Evolutionary conservation across 2,113 vertebrate species (phyloP), one percentile per base, ranked within the genome.

Genomic region (Glaucomys volans): DNA sequence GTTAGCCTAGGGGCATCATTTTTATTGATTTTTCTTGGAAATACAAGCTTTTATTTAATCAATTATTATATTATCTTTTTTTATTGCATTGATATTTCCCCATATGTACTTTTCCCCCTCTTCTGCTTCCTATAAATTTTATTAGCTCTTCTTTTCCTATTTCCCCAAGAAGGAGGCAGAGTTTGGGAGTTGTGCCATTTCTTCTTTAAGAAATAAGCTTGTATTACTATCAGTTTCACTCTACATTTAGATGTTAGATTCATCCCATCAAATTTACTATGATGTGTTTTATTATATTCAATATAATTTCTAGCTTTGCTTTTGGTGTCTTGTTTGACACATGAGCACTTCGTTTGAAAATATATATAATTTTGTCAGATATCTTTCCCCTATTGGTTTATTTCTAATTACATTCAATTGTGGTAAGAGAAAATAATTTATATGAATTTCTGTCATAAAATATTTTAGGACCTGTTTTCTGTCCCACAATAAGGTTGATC

Each of bases 11-110:
- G 20, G 28, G 28, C 9, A 54, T 69, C 2, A 62, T 72, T 88
- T 94, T 50, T 50, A 62, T 59, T 52, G 24, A 22, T 88, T 88
- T 88, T 88, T 86, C 72, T 93, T 86, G 5, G 52, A 81, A 37
- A 52, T 32, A 54, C 22, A 47, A 10, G 4, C 57, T 74, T 93
- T 86, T 67, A 35, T 64, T 64, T 74, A 8, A 94, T 74, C 52
- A 6, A 64, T 35, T 64, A 81, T 52, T 71, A 72, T 64, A 62
- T 64, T 37, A 20, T 47, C 69, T 4, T 50, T 62, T 62, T 64
- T 42, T 81, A 42, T 26, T 47, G 57, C 32, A 88, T 74, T 35
- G 22, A 64, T 82, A 82, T 11, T 20, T 35, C 4, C 12, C 26
- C 22, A 5, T 66, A 32, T 22, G 42, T n/a, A 86, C 54, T 85